Evolutionary conservation across 2,113 vertebrate genomes (phyloP).

Genomic region (Tachycineta bicolor): DNA sequence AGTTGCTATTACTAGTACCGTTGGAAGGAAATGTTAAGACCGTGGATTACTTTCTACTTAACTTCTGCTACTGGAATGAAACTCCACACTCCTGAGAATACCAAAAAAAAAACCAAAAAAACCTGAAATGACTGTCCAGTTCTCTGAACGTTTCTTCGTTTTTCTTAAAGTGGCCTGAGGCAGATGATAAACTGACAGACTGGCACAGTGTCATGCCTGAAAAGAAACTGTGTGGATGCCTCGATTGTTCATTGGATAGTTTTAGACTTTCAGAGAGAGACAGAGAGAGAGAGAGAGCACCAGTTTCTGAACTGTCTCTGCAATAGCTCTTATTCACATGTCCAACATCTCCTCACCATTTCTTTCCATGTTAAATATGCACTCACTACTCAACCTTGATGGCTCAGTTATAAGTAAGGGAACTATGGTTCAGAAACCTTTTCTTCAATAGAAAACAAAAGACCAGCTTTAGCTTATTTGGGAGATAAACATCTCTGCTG

Average conservation of each 20-base stretch:
- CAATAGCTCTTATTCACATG: neutral
- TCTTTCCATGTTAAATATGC: neutral
- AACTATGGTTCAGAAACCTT: neutral
- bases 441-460: neutral
- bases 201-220: neutral
- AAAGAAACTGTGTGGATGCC: neutral
- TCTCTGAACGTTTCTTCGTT: neutral
- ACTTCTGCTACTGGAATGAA: neutral
- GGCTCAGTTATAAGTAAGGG: neutral
- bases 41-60: neutral
- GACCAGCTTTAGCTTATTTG: neutral
- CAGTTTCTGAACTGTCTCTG: neutral
- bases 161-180: neutral
- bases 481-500: neutral
- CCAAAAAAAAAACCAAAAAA: neutral
- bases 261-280: neutral
- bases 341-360: neutral
- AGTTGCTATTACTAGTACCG: neutral
- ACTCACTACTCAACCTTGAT: neutral
- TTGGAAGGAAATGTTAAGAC: slow-evolving; percentile 50
- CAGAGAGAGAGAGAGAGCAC: neutral
- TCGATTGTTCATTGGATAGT: neutral
- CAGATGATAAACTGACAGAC: neutral
- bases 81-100: neutral
- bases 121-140: neutral